Base-by-base conservation (phyloP, 2,113 vertebrate genomes). In the Riparia riparia region DNA sequence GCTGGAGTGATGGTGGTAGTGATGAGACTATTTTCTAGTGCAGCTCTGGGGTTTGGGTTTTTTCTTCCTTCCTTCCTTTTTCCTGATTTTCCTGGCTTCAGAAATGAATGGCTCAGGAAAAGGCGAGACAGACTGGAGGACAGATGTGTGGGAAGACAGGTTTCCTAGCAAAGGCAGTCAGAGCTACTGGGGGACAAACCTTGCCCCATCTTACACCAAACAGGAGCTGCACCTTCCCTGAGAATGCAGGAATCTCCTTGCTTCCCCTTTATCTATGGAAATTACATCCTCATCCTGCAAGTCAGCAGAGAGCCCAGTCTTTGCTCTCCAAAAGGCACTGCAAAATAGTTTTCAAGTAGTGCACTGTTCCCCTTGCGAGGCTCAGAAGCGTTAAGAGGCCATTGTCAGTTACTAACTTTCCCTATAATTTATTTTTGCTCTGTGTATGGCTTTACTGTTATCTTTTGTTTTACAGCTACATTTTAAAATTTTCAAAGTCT, bases 81-180 rank as follows among this genome's bases (percentile, higher is more conserved):
- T 60, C 49, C 42, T 93, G n/a, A 65, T 94, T 91, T 91, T 94
- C 57, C 80, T 90, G 93, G 85, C 79, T 86, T 80, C 61, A 78
- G 64, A 83, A 83, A 90, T 49, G 72, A 44, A 41, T 86, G 60
- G n/a, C 41, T 93, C 72, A 78, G 90, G 68, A 95, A 92, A 93
- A 83, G 64, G 76, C 28, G 17, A 64, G 41, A 81, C 4, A 0
- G 80, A 50, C 68, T 65, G 60, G 47, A 44, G 22, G 44, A 73
- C 82, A 88, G 56, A 88, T 68, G 31, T 3, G 1, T 0, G 19
- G 42, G 53, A 94, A 92, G 39, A 92, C 47, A 66, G 56, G 32
- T 94, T 83, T 93, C 60, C 66, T 51, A 60, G 29, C 28, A 66
- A 58, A 77, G 51, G 58, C 82, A 76, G 78, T 24, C 54, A 82